Evolutionary conservation across 2,888 invertebrate genomes (phyloP).

Genomic region (Drosophila hamatofila): DNA sequence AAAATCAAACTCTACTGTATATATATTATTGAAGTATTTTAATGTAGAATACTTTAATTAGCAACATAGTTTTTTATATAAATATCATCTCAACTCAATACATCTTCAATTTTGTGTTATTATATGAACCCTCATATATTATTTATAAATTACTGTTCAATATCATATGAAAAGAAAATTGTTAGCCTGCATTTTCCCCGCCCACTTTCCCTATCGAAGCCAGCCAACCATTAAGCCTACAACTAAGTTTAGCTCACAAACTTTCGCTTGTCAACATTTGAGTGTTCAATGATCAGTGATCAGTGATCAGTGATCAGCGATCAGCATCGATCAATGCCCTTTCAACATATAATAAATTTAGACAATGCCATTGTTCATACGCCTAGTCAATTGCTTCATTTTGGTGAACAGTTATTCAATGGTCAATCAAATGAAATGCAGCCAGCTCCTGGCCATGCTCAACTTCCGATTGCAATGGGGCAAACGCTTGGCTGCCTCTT

Average conservation of each 20-base stretch:
- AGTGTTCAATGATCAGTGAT: conserved; percentile 12
- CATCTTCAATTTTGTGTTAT: no score
- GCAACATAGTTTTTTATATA: no score
- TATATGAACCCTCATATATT: neutral
- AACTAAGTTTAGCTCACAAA: conserved; percentile 39
- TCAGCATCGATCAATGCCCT: conserved; percentile 64
- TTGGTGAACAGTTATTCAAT: conserved; percentile 43
- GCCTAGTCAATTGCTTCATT: conserved; percentile 54
- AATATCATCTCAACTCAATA: no score
- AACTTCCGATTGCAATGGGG: conserved; percentile 55
- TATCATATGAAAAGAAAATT: conserved; percentile 1
- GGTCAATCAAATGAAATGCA: conserved; percentile 30
- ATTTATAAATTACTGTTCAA: neutral
- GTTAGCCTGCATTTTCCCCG: conserved; percentile 14
- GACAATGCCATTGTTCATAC: conserved; percentile 29
- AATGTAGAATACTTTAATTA: no score
- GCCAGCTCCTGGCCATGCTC: conserved; percentile 52
- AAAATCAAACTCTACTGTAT: no score
- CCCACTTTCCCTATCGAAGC: conserved; percentile 46
- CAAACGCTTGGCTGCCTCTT: conserved; percentile 61
- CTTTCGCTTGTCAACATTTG: conserved; percentile 59
- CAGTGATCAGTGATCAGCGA: conserved; percentile 21
- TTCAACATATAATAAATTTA: conserved; percentile 47
- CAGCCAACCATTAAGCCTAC: conserved; percentile 23
- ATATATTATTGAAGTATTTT: no score